Conservation (phyloP, 2,888 invertebrate genomes). For the Lithophane semibrunnea region DNA sequence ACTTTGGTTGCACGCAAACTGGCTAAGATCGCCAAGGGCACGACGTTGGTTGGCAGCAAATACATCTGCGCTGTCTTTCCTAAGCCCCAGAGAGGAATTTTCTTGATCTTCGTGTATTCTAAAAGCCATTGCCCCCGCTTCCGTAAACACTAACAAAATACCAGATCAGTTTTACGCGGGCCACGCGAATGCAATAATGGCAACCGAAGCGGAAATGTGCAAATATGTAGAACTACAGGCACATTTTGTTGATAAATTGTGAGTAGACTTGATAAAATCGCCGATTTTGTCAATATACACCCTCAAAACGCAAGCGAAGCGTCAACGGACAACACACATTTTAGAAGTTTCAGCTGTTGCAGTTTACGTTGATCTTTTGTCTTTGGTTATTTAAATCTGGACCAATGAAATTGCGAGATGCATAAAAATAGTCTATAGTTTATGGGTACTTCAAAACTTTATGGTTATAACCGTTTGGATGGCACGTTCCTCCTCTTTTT, state of each 20-base stretch:
- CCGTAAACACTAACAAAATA: conserved; percentile 83
- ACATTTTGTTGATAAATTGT: conserved; percentile 79
- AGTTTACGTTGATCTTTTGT: conserved; percentile 82
- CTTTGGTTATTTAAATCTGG: conserved; percentile 83
- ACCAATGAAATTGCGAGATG: conserved; percentile 76
- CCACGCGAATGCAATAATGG: conserved; percentile 73
- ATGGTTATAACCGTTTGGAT: conserved; percentile 42
- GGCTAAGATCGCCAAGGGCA: conserved; percentile 92
- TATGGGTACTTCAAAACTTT: conserved; percentile 10
- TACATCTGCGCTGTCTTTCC: conserved; percentile 89
- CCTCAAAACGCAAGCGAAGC: conserved; percentile 81
- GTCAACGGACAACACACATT: conserved; percentile 89
- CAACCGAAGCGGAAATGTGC: conserved; percentile 75
- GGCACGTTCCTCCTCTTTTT: background rate
- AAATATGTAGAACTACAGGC: conserved; percentile 67
- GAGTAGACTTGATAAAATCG: conserved; percentile 76
- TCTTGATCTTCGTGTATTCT: conserved; percentile 95
- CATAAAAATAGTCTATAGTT: conserved; percentile 20
- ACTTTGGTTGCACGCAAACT: conserved; percentile 89
- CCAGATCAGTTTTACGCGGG: conserved; percentile 72
- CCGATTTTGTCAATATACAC: conserved; percentile 78
- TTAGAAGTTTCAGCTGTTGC: conserved; percentile 87
- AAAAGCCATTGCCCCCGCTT: conserved; percentile 92
- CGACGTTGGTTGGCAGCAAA: conserved; percentile 91
- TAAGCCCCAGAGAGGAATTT: conserved; percentile 90